phyloP scores from a whole-genome alignment of 1,140 invertebrate genomes.

The Tetraneura akinire region DNA sequence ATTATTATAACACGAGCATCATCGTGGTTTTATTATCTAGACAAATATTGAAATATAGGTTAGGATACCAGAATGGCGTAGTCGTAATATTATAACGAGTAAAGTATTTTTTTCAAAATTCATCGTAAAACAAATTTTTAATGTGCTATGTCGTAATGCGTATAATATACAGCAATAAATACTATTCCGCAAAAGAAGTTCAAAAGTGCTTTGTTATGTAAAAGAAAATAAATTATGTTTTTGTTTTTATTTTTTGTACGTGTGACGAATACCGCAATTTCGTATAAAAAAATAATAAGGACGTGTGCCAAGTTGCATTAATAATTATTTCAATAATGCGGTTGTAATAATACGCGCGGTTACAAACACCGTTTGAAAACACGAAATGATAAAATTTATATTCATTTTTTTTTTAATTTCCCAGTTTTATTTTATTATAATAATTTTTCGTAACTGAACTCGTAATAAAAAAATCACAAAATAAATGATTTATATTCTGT shows the following conservation, averaged over 20 bases:
- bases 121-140: too few relatives aligned
- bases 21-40: too few relatives aligned
- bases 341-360: neutral
- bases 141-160: too few relatives aligned
- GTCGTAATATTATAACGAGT: too few relatives aligned
- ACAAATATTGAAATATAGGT: too few relatives aligned
- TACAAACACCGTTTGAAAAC: neutral
- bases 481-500: neutral
- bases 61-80: too few relatives aligned
- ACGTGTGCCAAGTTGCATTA: constrained; percentile 23
- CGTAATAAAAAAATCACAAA: neutral
- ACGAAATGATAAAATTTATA: neutral
- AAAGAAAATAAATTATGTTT: neutral
- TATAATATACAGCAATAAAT: neutral
- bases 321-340: constrained; percentile 24
- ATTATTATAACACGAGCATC: too few relatives aligned
- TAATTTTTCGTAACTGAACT: neutral
- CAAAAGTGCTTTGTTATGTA: neutral
- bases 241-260: neutral
- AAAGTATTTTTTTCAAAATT: too few relatives aligned
- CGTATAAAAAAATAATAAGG: neutral
- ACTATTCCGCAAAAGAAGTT: neutral
- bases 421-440: neutral
- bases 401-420: constrained; percentile 4
- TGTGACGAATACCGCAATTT: neutral